Percentiles rank a stretch among this genome's conserved stretches.
Conservation (phyloP, 2,113 vertebrate genomes). For the Shinisaurus crocodilurus region DNA sequence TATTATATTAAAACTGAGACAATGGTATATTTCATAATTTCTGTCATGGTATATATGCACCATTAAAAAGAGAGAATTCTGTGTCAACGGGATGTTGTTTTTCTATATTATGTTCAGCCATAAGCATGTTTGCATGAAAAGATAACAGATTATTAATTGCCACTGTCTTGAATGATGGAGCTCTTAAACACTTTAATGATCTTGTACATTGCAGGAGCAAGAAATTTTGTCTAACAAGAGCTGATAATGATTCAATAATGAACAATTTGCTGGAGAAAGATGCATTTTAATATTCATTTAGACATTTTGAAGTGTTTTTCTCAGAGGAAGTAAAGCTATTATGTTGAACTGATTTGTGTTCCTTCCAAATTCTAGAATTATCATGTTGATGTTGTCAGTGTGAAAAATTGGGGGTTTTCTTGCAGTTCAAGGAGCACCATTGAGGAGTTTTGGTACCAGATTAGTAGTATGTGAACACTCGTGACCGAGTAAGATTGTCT, state of each 20-base stretch:
- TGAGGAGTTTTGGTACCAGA: conserved; percentile 60
- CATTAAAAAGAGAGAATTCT: conserved; percentile 71
- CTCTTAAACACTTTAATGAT: conserved; percentile 80
- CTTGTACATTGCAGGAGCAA: conserved; percentile 77
- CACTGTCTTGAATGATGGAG: conserved; percentile 77
- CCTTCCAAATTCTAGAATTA: conserved; percentile 79
- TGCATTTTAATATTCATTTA: conserved; percentile 81
- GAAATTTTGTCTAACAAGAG: conserved; percentile 77
- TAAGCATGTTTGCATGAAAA: conserved; percentile 81
- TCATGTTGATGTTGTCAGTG: conserved; percentile 73
- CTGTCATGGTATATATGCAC: conserved; percentile 71
- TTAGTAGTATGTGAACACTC: too few relatives aligned
- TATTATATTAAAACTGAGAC: neutral
- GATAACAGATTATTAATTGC: conserved; percentile 78
- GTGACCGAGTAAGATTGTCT: too few relatives aligned
- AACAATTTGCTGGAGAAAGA: conserved; percentile 78
- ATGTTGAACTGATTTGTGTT: conserved; percentile 73
- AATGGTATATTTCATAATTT: conserved; percentile 69
- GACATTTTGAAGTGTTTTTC: conserved; percentile 80
- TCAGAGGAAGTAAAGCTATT: conserved; percentile 78
- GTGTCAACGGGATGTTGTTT: conserved; percentile 73
- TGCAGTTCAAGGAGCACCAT: conserved; percentile 71
- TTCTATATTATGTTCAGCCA: conserved; percentile 74
- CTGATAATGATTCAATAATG: conserved; percentile 82
- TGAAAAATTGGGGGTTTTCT: conserved; percentile 61